Evolutionary conservation across 2,113 vertebrate genomes (phyloP).

Genomic region (Canis aureus): DNA sequence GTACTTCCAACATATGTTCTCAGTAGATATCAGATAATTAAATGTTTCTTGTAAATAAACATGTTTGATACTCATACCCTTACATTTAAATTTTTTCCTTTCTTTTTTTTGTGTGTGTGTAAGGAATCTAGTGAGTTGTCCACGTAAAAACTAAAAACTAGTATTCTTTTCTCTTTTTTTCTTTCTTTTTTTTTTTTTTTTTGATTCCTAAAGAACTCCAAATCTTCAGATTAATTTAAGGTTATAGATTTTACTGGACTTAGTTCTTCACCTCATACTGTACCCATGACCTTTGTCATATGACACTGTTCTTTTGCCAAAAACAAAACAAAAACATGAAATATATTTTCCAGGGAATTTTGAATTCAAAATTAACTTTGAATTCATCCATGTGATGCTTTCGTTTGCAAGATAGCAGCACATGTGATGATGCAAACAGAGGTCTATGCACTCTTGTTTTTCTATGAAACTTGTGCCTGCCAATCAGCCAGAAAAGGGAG

Average conservation of each 20-base stretch:
- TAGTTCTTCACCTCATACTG: accelerated
- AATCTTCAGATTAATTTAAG: neutral
- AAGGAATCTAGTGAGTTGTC: neutral
- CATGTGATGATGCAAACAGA: neutral
- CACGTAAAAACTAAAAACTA: neutral
- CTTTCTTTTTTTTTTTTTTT: too few relatives aligned
- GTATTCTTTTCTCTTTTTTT: too few relatives aligned
- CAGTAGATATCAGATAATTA: neutral
- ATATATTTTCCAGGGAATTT: neutral
- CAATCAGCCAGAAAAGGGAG: neutral
- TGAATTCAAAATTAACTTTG: neutral
- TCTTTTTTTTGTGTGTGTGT: neutral
- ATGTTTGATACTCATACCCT: neutral
- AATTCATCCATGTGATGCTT: neutral
- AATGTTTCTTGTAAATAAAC: neutral
- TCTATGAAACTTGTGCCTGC: neutral
- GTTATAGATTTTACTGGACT: neutral
- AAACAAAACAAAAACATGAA: neutral
- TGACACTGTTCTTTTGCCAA: neutral
- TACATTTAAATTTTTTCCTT: neutral
- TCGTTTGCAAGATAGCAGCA: neutral
- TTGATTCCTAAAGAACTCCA: neutral
- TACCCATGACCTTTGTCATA: neutral
- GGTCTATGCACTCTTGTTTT: neutral
- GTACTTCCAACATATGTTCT: neutral